These are phyloP conservation scores for Adela reaumurella DNA, from an alignment of 2,888 invertebrate species.

Conservation along the genomic window DNA sequence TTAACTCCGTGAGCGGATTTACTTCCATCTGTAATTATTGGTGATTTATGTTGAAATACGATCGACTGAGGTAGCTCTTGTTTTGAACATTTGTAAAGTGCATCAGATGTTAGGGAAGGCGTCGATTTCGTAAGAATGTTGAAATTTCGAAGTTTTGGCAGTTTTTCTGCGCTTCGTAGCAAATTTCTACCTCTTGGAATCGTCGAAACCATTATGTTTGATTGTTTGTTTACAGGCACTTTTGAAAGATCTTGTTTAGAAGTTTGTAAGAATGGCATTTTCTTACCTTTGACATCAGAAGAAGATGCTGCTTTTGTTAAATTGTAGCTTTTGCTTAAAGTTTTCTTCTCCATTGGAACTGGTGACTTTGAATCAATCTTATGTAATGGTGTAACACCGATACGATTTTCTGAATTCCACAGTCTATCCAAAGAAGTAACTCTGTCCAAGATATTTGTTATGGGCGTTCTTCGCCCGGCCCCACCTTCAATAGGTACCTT, in stretches of 20 bases:
- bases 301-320: not conserved
- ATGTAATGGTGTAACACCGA: conserved; percentile 21
- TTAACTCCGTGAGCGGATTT: conserved; percentile 21
- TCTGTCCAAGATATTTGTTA: conserved; percentile 47
- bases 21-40: not conserved
- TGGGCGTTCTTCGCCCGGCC: conserved; percentile 45
- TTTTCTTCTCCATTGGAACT: not conserved
- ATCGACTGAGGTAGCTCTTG: not conserved
- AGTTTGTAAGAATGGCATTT: not conserved
- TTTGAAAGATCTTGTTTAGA: not conserved
- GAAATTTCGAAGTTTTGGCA: conserved; percentile 34
- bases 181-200: conserved; percentile 44
- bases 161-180: conserved; percentile 44
- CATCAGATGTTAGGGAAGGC: conserved; percentile 25
- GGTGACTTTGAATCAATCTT: not conserved
- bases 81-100: conserved; percentile 16
- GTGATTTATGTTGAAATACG: not conserved
- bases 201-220: conserved; percentile 12
- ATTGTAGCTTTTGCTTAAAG: not conserved
- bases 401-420: conserved; percentile 47
- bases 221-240: conserved; percentile 3
- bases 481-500: conserved; percentile 45
- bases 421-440: conserved; percentile 55
- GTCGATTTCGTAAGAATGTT: conserved; percentile 31
- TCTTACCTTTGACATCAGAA: not conserved